phyloP scores from a whole-genome alignment of 2,888 invertebrate species.

The Perdita meconis region DNA sequence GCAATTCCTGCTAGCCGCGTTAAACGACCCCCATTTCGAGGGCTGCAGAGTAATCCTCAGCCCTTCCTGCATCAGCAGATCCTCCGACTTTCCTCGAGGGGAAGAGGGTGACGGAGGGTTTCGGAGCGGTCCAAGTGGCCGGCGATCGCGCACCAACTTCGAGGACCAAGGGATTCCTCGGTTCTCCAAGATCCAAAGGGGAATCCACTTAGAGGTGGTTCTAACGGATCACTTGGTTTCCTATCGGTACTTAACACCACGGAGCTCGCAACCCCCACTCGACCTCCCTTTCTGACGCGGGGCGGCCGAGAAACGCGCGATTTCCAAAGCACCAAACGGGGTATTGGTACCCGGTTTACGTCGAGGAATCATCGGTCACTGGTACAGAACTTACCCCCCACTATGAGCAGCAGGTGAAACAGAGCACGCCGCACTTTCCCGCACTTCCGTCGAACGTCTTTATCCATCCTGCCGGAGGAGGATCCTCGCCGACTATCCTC shows the following conservation, averaged over 20 bases:
- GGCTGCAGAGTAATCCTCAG: conserved; percentile 39
- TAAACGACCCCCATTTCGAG: conserved; percentile 55
- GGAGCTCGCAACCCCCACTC: neutral
- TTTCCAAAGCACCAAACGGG: neutral
- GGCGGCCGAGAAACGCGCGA: neutral
- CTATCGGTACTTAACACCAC: neutral
- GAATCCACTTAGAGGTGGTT: neutral
- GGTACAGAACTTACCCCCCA: conserved; percentile 76
- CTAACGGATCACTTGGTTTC: neutral
- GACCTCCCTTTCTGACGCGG: neutral
- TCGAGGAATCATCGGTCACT: neutral
- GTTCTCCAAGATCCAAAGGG: neutral
- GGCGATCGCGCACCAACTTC: neutral
- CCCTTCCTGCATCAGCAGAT: conserved; percentile 53
- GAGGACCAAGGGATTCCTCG: conserved; percentile 3
- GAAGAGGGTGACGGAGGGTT: no score
- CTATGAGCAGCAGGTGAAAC: conserved; percentile 75
- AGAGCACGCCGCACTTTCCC: conserved; percentile 73
- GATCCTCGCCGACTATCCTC: conserved; percentile 6
- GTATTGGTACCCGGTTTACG: neutral
- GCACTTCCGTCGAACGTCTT: conserved; percentile 68
- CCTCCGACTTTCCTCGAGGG: conserved; percentile 19
- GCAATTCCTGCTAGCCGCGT: conserved; percentile 44
- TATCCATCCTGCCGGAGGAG: conserved; percentile 67
- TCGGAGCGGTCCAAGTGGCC: conserved; percentile 1